phyloP scores from a whole-genome alignment of 1,140 invertebrate species.

The Octopus sinensis region DNA sequence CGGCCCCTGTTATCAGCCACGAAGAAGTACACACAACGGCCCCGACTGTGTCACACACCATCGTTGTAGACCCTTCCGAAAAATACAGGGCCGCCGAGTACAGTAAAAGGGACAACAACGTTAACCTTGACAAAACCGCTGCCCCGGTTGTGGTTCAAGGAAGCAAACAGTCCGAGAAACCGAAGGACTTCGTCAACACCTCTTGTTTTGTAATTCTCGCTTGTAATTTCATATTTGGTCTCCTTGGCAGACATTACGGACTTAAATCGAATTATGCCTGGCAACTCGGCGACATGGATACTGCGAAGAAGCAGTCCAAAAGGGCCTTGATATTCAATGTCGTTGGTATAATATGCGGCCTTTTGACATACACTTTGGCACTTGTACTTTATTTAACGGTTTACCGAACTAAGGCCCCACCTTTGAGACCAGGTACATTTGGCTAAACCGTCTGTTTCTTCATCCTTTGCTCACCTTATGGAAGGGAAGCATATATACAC shows the following conservation, averaged over 20 bases:
- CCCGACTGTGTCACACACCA: neutral
- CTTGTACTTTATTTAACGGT: slow-evolving; percentile 41
- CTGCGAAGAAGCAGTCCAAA: slow-evolving; percentile 38
- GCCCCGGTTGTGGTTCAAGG: neutral
- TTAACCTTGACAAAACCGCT: neutral
- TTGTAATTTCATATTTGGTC: slow-evolving; percentile 41
- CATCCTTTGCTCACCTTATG: too few relatives aligned
- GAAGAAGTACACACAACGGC: neutral
- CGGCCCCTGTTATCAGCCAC: neutral
- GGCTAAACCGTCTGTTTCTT: too few relatives aligned
- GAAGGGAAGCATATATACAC: too few relatives aligned
- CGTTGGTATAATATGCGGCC: slow-evolving; percentile 38
- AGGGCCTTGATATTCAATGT: slow-evolving; percentile 44
- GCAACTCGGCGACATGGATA: slow-evolving; percentile 43
- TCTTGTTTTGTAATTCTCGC: slow-evolving; percentile 40
- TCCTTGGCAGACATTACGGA: slow-evolving; percentile 38
- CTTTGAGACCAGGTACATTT: too few relatives aligned
- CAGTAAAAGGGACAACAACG: neutral
- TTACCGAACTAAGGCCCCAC: neutral
- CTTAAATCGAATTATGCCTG: slow-evolving; percentile 49
- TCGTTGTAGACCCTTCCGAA: neutral
- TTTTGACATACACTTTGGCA: slow-evolving; percentile 42
- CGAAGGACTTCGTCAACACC: slow-evolving; percentile 43
- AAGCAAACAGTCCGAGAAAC: slow-evolving; percentile 24
- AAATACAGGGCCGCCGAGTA: neutral